phyloP scores from a whole-genome alignment of 2,113 vertebrate species.

The Brachypodius melanocephalos region DNA sequence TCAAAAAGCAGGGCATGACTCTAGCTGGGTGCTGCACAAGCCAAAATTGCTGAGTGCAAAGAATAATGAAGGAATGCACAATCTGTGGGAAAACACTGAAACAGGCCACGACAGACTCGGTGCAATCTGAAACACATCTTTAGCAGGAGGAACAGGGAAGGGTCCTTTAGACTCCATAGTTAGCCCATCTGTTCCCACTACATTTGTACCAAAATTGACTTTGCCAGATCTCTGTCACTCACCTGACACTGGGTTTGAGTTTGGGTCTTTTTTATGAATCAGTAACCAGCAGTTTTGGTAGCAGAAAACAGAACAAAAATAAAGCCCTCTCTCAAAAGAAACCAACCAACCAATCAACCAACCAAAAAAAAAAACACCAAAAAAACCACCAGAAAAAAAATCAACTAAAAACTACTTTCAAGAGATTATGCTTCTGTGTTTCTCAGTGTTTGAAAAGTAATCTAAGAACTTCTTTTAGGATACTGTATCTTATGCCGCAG shows the following conservation, averaged over 20 bases:
- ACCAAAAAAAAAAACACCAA: accelerated
- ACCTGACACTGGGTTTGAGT: too few species aligned
- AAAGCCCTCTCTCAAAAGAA: too few species aligned
- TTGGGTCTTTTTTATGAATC: background rate
- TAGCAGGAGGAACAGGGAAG: background rate
- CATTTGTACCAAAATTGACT: background rate
- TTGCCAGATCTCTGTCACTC: background rate
- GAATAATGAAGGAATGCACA: background rate
- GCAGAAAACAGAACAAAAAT: background rate
- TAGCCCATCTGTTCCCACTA: background rate
- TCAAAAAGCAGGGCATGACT: background rate
- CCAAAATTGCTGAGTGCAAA: background rate
- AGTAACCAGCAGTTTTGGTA: background rate
- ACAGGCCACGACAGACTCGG: background rate
- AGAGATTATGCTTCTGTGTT: background rate
- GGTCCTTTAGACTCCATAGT: background rate
- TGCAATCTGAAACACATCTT: background rate
- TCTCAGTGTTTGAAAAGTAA: background rate
- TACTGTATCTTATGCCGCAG: background rate
- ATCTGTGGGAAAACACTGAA: background rate
- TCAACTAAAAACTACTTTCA: background rate
- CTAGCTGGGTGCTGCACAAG: background rate
- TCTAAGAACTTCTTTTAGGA: background rate
- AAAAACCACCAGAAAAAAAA: background rate
- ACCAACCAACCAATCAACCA: too few species aligned